Conservation (phyloP, 2,113 vertebrate genomes). For the Acrocephalus arundinaceus region DNA sequence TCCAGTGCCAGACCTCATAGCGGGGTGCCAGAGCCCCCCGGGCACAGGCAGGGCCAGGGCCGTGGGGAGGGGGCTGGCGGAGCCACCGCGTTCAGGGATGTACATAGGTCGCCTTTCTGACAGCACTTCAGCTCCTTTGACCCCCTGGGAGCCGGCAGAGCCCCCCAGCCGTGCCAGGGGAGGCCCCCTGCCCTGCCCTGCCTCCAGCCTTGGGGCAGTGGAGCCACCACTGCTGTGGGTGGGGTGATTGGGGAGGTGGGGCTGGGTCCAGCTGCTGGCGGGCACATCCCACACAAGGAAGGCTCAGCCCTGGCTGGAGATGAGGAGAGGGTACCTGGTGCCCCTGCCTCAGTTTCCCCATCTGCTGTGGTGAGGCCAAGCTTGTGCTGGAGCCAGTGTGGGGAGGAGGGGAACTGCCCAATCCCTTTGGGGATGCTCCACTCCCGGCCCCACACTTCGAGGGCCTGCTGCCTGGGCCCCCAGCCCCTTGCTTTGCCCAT, state of each 20-base stretch:
- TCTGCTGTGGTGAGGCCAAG: background rate
- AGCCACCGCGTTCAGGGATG: constrained; percentile 22
- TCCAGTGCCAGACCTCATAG: constrained; percentile 68
- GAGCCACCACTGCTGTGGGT: background rate
- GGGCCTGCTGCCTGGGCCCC: background rate
- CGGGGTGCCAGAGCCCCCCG: background rate
- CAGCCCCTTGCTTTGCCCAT: background rate
- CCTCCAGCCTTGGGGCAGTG: background rate
- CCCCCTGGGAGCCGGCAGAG: background rate
- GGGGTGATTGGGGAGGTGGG: too few relatives aligned
- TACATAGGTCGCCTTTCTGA: constrained; percentile 16
- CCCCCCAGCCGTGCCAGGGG: background rate
- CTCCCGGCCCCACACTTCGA: background rate
- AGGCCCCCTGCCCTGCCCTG: background rate
- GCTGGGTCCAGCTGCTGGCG: background rate
- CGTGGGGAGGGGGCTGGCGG: background rate
- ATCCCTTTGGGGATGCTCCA: background rate
- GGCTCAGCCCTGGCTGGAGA: background rate
- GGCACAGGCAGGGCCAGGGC: background rate
- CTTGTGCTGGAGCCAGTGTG: background rate
- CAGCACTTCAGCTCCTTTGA: background rate
- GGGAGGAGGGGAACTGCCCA: background rate
- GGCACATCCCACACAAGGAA: background rate
- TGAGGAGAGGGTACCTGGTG: background rate
- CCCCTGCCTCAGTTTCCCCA: background rate